phyloP scores from a whole-genome alignment of 2,113 vertebrate genomes.

The Tinamus guttatus region DNA sequence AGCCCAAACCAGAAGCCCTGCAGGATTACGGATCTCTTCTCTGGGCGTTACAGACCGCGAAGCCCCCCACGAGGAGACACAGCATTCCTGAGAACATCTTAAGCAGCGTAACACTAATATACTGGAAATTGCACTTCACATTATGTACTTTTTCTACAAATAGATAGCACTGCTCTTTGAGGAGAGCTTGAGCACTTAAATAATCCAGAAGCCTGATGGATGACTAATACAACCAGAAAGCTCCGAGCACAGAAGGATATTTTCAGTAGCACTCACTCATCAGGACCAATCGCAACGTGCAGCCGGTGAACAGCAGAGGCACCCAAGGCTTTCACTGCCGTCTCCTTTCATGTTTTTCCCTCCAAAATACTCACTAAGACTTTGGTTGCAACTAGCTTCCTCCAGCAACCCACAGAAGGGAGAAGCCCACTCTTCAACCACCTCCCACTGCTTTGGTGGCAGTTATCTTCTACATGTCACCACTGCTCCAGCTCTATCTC shows the following conservation, averaged over 20 bases:
- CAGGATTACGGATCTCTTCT: neutral
- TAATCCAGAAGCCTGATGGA: constrained; percentile 53
- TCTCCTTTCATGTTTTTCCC: neutral
- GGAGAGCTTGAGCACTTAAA: constrained; percentile 40
- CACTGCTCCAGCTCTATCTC: neutral
- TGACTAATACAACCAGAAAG: constrained; percentile 66
- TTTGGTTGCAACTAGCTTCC: neutral
- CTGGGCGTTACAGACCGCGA: neutral
- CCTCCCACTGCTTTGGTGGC: accelerated
- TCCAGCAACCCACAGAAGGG: neutral
- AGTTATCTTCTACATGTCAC: neutral
- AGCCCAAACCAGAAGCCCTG: neutral
- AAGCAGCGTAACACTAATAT: neutral
- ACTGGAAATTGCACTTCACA: constrained; percentile 21
- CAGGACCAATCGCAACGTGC: accelerated
- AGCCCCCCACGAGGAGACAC: neutral
- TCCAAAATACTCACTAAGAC: neutral
- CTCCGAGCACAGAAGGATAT: neutral
- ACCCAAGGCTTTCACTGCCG: neutral
- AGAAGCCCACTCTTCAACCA: neutral
- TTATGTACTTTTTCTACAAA: constrained; percentile 60
- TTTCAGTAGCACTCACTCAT: constrained; percentile 3
- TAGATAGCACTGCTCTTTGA: constrained; percentile 47
- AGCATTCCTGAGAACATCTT: neutral
- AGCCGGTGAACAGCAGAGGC: neutral